phyloP scores from a whole-genome alignment of 2,888 invertebrate genomes.

The Nymphalis c-album region DNA sequence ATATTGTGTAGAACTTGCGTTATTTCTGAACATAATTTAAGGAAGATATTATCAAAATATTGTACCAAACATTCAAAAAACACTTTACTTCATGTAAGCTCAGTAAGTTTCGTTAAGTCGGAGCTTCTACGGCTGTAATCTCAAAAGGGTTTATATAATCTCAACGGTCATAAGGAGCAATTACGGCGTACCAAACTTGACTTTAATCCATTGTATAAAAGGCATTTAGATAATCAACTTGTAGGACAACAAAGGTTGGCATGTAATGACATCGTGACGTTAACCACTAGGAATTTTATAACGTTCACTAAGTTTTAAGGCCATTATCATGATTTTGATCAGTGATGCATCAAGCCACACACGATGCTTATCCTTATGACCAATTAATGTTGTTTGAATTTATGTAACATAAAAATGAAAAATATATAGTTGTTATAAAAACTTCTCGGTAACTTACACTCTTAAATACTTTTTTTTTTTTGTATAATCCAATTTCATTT shows the following conservation, averaged over 20 bases:
- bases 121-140: slow-evolving; percentile 11
- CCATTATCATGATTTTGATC: slow-evolving; percentile 74
- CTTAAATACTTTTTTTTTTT: neutral
- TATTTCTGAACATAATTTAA: too few species aligned
- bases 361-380: slow-evolving; percentile 66
- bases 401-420: slow-evolving; percentile 15
- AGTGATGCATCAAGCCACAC: slow-evolving; percentile 73
- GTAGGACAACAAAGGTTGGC: slow-evolving; percentile 47
- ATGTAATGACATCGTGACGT: slow-evolving; percentile 72
- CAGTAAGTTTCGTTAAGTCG: slow-evolving; percentile 5
- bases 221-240: slow-evolving; percentile 72
- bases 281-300: slow-evolving; percentile 67
- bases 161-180: slow-evolving; percentile 55
- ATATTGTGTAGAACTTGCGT: too few species aligned
- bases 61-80: neutral
- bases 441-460: neutral
- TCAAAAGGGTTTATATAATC: slow-evolving; percentile 30
- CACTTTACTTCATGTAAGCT: neutral
- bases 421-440: slow-evolving; percentile 5
- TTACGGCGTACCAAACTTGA: slow-evolving; percentile 55
- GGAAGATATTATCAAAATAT: neutral
- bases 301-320: slow-evolving; percentile 59
- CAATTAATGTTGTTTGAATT: slow-evolving; percentile 55
- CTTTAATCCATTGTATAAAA: slow-evolving; percentile 64
- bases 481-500: neutral